Conservation (phyloP, 2,888 invertebrate species). For the Agonum fuliginosum region DNA sequence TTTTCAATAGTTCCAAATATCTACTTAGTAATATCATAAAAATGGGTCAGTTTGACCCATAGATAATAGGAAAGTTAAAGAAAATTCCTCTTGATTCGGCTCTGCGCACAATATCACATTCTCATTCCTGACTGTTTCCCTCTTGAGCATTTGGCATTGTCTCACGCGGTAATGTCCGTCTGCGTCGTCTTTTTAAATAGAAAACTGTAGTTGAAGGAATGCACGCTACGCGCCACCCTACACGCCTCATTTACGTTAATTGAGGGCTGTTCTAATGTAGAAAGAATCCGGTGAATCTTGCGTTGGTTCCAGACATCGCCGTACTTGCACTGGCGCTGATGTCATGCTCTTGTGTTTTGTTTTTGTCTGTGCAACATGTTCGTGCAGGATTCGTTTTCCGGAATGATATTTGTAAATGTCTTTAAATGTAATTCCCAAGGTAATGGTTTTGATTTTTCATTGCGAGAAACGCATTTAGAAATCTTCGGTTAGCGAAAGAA, state of each 20-base stretch:
- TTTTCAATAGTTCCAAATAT: no score
- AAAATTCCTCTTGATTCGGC: no score
- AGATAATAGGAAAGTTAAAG: no score
- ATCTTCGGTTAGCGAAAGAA: no score
- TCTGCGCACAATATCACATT: not conserved
- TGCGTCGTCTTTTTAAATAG: constrained; percentile 33
- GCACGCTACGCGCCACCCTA: constrained; percentile 17
- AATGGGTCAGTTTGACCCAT: no score
- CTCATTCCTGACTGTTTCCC: no score
- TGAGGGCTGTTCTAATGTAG: constrained; percentile 39
- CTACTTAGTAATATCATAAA: no score
- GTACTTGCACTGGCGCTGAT: not conserved
- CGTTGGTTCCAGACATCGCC: not conserved
- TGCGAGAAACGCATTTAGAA: no score
- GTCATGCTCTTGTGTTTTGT: no score
- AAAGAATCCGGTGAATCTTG: constrained; percentile 3
- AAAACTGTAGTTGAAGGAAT: constrained; percentile 47
- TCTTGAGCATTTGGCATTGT: constrained; percentile 3
- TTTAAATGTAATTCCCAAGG: not conserved
- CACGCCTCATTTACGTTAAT: constrained; percentile 54
- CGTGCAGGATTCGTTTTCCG: not conserved
- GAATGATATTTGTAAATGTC: not conserved
- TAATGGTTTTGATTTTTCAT: no score
- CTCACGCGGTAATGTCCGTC: constrained; percentile 1
- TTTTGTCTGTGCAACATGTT: not conserved